These are phyloP conservation scores for Troides helena DNA, from an alignment of 2,888 invertebrate genomes.

Conservation along the genomic window DNA sequence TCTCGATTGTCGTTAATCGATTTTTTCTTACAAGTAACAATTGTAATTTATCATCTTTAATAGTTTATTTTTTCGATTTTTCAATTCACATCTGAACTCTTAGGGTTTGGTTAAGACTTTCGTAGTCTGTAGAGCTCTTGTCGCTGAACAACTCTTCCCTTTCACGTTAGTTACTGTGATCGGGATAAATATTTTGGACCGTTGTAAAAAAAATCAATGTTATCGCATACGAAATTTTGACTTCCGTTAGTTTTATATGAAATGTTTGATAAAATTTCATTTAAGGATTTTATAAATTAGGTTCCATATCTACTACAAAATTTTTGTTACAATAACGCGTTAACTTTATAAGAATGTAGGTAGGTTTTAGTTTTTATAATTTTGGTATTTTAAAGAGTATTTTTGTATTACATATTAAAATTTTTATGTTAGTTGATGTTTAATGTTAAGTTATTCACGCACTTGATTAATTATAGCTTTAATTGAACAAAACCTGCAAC, in stretches of 20 bases:
- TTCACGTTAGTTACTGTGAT: constrained; percentile 1
- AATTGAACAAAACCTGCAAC: constrained; percentile 8
- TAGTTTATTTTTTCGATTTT: constrained; percentile 3
- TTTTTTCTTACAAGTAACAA: not conserved
- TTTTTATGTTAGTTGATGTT: no score
- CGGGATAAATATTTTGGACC: not conserved
- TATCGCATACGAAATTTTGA: not conserved
- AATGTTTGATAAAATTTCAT: no score
- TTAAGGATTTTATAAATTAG: no score
- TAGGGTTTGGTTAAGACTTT: constrained; percentile 14
- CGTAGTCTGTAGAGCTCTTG: constrained; percentile 11
- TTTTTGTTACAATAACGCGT: no score
- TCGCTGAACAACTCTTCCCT: not conserved
- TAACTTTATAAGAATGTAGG: no score
- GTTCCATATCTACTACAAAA: no score
- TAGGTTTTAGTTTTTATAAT: no score
- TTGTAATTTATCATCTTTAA: not conserved
- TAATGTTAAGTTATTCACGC: no score
- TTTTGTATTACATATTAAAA: no score
- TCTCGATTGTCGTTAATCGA: not conserved
- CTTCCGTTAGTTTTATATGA: no score
- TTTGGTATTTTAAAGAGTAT: no score
- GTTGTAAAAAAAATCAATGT: not conserved
- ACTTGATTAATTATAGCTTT: not conserved
- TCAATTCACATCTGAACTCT: constrained; percentile 12